phyloP scores from a whole-genome alignment of 2,113 vertebrate species.

The Cebidichthys violaceus region DNA sequence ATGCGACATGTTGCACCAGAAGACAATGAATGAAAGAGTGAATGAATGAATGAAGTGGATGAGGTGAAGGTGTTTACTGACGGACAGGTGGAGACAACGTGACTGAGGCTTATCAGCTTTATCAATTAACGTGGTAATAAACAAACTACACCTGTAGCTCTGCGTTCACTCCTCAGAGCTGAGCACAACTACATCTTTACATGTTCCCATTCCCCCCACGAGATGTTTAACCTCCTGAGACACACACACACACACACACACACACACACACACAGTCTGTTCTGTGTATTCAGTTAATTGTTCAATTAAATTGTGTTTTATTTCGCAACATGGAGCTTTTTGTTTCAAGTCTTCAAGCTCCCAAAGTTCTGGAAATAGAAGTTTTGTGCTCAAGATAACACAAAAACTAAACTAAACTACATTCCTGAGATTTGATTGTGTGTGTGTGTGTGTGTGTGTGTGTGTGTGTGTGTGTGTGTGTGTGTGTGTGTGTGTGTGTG shows the following conservation, averaged over 20 bases:
- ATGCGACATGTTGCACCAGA: constrained; percentile 6
- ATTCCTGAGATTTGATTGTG: no score
- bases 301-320: neutral
- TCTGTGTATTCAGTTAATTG: neutral
- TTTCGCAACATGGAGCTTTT: neutral
- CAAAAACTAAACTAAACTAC: no score
- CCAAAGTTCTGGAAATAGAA: neutral
- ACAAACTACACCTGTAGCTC: no score
- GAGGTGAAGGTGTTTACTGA: neutral
- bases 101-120: constrained; percentile 62
- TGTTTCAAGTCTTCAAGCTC: neutral
- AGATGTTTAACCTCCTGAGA: neutral
- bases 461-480: neutral
- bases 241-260: neutral
- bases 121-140: constrained; percentile 9
- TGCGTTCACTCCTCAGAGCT: no score
- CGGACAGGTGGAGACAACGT: constrained; percentile 17
- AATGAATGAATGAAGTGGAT: neutral
- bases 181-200: no score
- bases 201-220: neutral
- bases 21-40: neutral
- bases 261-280: neutral
- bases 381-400: neutral
- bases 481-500: neutral
- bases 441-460: neutral